These are phyloP conservation scores for Ichneumoninae sp. DNA, from an alignment of 2,888 invertebrate species.

Conservation along the genomic window DNA sequence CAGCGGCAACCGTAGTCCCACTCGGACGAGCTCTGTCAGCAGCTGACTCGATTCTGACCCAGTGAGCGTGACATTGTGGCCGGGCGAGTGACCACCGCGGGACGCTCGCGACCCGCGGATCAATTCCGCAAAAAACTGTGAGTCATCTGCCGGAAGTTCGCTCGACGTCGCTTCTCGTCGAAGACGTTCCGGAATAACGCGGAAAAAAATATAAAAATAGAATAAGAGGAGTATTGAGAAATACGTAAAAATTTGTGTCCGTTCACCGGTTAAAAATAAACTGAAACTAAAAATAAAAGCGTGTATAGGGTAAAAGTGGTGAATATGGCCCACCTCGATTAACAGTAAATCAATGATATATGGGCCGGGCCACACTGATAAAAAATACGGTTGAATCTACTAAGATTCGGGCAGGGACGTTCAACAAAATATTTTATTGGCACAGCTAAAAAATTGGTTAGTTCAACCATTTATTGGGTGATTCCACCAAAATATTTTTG, in stretches of 20 bases:
- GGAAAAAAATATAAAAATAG: too few species aligned
- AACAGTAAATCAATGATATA: too few species aligned
- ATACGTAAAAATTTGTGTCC: too few species aligned
- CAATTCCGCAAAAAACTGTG: conserved; percentile 33
- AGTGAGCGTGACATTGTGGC: conserved; percentile 64
- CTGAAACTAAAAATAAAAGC: not conserved
- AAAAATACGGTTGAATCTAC: too few species aligned
- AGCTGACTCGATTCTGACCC: conserved; percentile 60
- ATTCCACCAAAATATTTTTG: too few species aligned
- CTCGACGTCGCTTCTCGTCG: not conserved
- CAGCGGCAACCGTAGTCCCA: conserved; percentile 49
- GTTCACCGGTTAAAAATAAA: not conserved
- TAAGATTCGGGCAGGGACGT: too few species aligned
- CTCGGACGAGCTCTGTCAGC: conserved; percentile 10
- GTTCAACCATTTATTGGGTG: too few species aligned
- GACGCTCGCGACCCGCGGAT: conserved; percentile 24
- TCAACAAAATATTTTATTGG: too few species aligned
- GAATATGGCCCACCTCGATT: too few species aligned
- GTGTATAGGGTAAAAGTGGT: not conserved
- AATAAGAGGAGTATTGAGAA: not conserved
- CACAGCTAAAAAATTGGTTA: too few species aligned
- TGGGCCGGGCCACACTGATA: too few species aligned
- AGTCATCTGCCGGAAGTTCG: conserved; percentile 1
- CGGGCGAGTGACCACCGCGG: conserved; percentile 32
- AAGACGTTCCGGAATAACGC: not conserved